Base-by-base conservation (phyloP, 2,113 vertebrate species). In the Dicerorhinus sumatrensis region DNA sequence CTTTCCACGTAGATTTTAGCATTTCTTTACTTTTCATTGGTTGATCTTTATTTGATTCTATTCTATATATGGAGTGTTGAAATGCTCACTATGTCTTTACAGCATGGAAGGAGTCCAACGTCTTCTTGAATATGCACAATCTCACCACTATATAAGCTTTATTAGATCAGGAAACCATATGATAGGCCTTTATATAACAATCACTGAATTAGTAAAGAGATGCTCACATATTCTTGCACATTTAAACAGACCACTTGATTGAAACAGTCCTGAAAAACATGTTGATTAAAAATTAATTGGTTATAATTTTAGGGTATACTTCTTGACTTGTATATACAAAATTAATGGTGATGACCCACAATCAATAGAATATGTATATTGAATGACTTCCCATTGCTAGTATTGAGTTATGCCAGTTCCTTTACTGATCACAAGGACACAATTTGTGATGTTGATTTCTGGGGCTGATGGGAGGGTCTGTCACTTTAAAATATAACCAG, bases 1-100 rank as follows among this genome's bases (percentile, higher is more conserved):
- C 94, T 83, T 23, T 13, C 29, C 27, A 48, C 69, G 3, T 23
- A 76, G n/a, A 72, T 65, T 62, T n/a, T 79, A 70, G 20, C 33
- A 69, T 94, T 79, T 83, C 33, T 95, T 94, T 60, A 65, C 48
- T 60, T 95, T 97, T 94, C 69, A 31, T 46, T 86, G 48, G n/a
- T 77, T 95, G 54, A 75, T 80, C 89, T 97, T 54, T 54, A 54
- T 54, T 54, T 83, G n/a, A 85, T 94, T 95, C 36, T 75, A 25
- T 91, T 89, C 2, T 63, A 27, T 58, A n/a, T 31, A 2, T 79
- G 6, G 8, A 75, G 42, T 75, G 76, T 46, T 90, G 20, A 89
- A 88, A 70, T 72, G 8, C 21, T 76, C 80, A 13, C 11, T 69
- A 51, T 85, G 65, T 29, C 6, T 67, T 93, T 91, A 86, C 4